These are phyloP conservation scores for Pseudococcus jackbeardsleyi DNA, from an alignment of 2,888 invertebrate genomes.

Conservation along the genomic window DNA sequence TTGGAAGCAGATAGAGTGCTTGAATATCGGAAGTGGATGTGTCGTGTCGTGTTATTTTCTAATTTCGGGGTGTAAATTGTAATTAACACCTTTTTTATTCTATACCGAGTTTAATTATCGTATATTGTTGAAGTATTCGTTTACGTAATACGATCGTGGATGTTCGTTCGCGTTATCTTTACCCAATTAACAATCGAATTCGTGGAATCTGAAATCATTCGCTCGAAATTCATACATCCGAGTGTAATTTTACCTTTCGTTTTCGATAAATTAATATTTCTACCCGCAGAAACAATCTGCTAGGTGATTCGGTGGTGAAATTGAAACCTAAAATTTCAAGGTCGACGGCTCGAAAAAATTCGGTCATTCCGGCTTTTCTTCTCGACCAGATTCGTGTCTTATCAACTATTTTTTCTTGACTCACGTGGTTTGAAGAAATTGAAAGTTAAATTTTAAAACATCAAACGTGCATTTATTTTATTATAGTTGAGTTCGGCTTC, in stretches of 20 bases:
- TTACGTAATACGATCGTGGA: background rate
- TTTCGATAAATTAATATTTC: too few species aligned
- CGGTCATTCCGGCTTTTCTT: slow-evolving; percentile 48
- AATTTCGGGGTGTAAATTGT: background rate
- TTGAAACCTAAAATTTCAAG: slow-evolving; percentile 17
- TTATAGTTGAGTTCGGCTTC: too few species aligned
- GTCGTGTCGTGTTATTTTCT: background rate
- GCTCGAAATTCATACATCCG: background rate
- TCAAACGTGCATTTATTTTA: too few species aligned
- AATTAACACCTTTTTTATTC: slow-evolving; percentile 15
- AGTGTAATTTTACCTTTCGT: background rate
- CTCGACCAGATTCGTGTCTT: background rate
- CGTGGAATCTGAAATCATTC: background rate
- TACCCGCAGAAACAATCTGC: background rate
- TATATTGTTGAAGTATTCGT: background rate
- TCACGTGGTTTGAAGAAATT: background rate
- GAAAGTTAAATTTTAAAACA: too few species aligned
- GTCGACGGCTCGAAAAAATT: background rate
- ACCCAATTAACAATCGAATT: background rate
- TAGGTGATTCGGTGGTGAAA: background rate
- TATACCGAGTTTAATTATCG: slow-evolving; percentile 8
- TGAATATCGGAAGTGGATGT: slow-evolving; percentile 32
- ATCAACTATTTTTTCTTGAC: background rate
- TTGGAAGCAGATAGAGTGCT: background rate
- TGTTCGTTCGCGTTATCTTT: background rate